Percentiles rank a stretch among this genome's conserved stretches.
These are phyloP conservation scores for Gephyroberyx darwinii DNA, from an alignment of 2,797 vertebrate species.

Conservation along the genomic window DNA sequence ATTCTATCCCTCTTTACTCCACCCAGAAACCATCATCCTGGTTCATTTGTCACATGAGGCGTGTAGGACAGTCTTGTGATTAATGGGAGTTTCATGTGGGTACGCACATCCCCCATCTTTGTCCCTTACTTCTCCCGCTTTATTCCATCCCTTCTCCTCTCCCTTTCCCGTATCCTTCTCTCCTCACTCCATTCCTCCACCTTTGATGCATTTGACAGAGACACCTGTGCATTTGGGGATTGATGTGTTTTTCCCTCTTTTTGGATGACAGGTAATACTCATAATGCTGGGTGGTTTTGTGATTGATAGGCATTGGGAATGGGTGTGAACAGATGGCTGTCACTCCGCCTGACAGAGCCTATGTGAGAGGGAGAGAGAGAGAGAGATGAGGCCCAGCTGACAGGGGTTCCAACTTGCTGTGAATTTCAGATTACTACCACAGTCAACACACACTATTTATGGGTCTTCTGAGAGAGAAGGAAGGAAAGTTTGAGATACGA, in stretches of 20 bases:
- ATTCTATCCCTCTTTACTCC: constrained; percentile 59
- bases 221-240: constrained; percentile 63
- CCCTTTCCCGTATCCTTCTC: constrained; percentile 25
- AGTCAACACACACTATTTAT: constrained; percentile 29
- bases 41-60: constrained; percentile 78
- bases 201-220: constrained; percentile 55
- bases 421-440: constrained; percentile 38
- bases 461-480: constrained; percentile 9
- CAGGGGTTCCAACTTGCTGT: constrained; percentile 37
- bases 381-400: constrained; percentile 15
- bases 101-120: constrained; percentile 59
- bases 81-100: constrained; percentile 71
- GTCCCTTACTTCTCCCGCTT: constrained; percentile 47
- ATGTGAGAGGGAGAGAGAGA: not conserved
- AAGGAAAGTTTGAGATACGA: not conserved
- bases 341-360: constrained; percentile 34
- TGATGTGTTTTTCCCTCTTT: constrained; percentile 62
- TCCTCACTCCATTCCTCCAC: constrained; percentile 25
- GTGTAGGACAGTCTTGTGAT: constrained; percentile 71
- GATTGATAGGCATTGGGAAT: constrained; percentile 62
- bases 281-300: constrained; percentile 48
- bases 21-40: constrained; percentile 76
- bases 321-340: constrained; percentile 41
- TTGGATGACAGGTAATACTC: constrained; percentile 63
- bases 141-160: constrained; percentile 35